phyloP scores from a whole-genome alignment of 2,888 invertebrate genomes.

The Dendrolimus pini region DNA sequence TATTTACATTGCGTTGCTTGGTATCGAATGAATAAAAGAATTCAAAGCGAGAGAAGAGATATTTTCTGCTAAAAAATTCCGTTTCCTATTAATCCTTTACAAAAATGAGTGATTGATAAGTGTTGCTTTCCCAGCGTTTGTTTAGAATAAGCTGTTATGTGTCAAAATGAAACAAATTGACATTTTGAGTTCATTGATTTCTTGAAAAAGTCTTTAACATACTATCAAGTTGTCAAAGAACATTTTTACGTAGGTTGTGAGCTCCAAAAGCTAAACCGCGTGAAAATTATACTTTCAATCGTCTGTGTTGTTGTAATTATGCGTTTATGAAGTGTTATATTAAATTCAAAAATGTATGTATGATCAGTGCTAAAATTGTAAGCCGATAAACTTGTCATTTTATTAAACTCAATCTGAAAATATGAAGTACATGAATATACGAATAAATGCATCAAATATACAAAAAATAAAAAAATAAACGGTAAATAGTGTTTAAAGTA shows the following conservation, averaged over 20 bases:
- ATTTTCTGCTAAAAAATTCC: not conserved
- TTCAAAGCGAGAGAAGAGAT: not conserved
- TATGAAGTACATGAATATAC: slow-evolving; percentile 9
- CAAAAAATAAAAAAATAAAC: slow-evolving; percentile 32
- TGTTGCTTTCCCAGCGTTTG: too few relatives aligned
- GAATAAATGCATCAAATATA: slow-evolving; percentile 72
- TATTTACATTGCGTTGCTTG: slow-evolving; percentile 1
- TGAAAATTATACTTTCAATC: not conserved
- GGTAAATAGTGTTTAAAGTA: too few relatives aligned
- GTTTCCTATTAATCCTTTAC: not conserved
- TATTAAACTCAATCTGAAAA: slow-evolving; percentile 7
- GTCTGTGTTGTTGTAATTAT: not conserved
- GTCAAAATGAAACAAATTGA: not conserved
- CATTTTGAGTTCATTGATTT: not conserved
- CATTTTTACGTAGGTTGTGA: not conserved
- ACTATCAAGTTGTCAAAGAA: not conserved
- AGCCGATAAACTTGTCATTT: not conserved
- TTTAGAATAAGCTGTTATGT: too few relatives aligned
- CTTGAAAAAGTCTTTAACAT: not conserved
- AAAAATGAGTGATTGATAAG: too few relatives aligned
- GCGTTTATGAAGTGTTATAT: not conserved
- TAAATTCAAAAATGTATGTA: not conserved
- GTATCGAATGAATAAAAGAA: slow-evolving; percentile 2
- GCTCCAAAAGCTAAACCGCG: not conserved
- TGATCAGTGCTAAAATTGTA: too few relatives aligned